Percentiles rank a stretch among this genome's conserved stretches.
These are phyloP conservation scores for Gnathonemus longibarbis DNA, from an alignment of 2,113 vertebrate genomes.

Conservation along the genomic window DNA sequence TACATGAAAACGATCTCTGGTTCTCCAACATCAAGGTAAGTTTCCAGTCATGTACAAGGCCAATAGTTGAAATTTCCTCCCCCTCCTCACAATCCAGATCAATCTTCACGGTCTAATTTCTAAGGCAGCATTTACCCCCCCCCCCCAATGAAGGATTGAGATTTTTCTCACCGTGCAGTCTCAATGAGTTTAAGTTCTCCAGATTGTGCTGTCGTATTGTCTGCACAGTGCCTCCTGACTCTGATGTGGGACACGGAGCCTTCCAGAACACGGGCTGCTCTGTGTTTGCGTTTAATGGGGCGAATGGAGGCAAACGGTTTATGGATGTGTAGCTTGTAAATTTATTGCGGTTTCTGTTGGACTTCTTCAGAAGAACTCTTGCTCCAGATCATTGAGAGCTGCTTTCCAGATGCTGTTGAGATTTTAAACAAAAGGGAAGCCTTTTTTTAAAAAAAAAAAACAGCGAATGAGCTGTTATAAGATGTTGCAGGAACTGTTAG, in stretches of 20 bases:
- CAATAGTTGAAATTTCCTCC: background rate
- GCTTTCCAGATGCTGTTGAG: background rate
- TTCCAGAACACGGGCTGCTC: background rate
- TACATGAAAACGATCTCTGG: constrained; percentile 98
- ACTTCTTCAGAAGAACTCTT: background rate
- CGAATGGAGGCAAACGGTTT: background rate
- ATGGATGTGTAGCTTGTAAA: background rate
- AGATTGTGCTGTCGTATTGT: background rate
- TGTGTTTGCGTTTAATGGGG: background rate
- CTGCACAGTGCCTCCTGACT: background rate
- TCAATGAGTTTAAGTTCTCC: background rate
- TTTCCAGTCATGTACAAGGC: background rate
- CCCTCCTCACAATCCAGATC: background rate
- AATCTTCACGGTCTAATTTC: background rate
- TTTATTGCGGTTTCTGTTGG: background rate
- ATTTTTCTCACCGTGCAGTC: background rate
- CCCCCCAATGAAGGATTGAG: background rate
- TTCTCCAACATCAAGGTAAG: constrained; percentile 98
- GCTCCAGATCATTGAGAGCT: background rate
- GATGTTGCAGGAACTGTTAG: background rate
- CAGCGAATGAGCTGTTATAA: background rate
- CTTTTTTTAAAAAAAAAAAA: background rate
- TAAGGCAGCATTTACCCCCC: background rate
- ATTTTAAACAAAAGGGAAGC: background rate
- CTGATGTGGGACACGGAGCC: background rate